These are phyloP conservation scores for Acanthosepion pharaonis DNA, from an alignment of 2,888 invertebrate genomes.

Conservation along the genomic window DNA sequence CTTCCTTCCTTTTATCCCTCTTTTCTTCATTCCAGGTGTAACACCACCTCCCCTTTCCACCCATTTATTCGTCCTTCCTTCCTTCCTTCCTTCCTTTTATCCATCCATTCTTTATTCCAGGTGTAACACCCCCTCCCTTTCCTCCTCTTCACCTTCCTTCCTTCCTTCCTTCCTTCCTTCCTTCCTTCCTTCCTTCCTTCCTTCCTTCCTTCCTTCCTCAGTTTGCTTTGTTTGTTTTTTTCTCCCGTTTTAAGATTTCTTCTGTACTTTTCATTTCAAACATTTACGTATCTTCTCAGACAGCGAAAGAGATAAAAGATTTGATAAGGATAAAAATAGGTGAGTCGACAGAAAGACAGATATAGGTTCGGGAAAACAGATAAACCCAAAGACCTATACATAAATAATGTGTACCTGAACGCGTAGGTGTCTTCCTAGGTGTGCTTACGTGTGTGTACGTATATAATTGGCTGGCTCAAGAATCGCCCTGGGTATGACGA, in stretches of 20 bases:
- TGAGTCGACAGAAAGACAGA: not conserved
- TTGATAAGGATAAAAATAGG: slow-evolving; percentile 21
- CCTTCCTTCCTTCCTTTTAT: no score
- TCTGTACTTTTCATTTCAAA: not conserved
- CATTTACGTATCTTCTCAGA: not conserved
- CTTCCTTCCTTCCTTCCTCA: not conserved
- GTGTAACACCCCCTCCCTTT: not conserved
- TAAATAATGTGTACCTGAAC: not conserved
- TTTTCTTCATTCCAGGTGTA: not conserved
- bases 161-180: not conserved
- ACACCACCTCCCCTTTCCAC: not conserved
- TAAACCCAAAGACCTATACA: not conserved
- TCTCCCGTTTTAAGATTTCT: not conserved
- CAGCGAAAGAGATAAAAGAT: not conserved
- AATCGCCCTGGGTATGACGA: no score
- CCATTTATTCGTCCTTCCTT: not conserved
- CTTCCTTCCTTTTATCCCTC: not conserved
- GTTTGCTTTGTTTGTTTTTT: not conserved
- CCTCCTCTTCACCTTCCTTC: not conserved
- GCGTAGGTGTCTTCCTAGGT: not conserved
- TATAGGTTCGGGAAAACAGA: not conserved
- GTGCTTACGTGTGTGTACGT: not conserved
- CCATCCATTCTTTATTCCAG: not conserved
- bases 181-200: not conserved
- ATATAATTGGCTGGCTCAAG: no score